These are phyloP conservation scores for Carapus acus DNA, from an alignment of 2,797 vertebrate genomes.

Conservation along the genomic window DNA sequence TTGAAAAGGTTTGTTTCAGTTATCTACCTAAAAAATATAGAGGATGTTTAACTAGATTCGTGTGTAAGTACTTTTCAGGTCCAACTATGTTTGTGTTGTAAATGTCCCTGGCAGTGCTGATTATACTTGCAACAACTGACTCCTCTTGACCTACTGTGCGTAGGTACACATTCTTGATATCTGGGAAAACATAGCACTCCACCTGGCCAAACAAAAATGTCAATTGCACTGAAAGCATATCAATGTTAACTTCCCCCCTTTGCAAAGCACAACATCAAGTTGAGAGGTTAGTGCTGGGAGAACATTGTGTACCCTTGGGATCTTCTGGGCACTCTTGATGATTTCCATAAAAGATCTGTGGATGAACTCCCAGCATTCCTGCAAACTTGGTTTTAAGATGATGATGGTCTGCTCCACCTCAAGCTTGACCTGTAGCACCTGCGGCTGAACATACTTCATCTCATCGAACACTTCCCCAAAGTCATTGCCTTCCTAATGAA, in stretches of 20 bases:
- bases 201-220: conserved; percentile 68
- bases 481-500: conserved; percentile 79
- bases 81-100: conserved; percentile 82
- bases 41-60: background rate
- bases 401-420: conserved; percentile 68
- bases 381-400: conserved; percentile 77
- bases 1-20: too few species aligned
- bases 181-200: conserved; percentile 78
- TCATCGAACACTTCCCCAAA: conserved; percentile 76
- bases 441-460: conserved; percentile 69
- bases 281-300: too few species aligned
- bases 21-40: background rate
- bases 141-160: conserved; percentile 74
- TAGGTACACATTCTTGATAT: conserved; percentile 70
- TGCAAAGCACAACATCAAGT: background rate
- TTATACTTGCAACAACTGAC: conserved; percentile 70
- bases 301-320: conserved; percentile 86
- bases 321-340: conserved; percentile 73
- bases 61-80: conserved; percentile 74
- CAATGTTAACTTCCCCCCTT: too few species aligned
- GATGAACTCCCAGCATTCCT: conserved; percentile 80
- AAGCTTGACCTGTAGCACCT: conserved; percentile 77
- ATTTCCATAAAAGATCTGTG: conserved; percentile 75
- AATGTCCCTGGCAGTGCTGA: conserved; percentile 71
- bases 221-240: too few species aligned